phyloP scores from a whole-genome alignment of 1,140 invertebrate species.

The Drosophila tani region DNA sequence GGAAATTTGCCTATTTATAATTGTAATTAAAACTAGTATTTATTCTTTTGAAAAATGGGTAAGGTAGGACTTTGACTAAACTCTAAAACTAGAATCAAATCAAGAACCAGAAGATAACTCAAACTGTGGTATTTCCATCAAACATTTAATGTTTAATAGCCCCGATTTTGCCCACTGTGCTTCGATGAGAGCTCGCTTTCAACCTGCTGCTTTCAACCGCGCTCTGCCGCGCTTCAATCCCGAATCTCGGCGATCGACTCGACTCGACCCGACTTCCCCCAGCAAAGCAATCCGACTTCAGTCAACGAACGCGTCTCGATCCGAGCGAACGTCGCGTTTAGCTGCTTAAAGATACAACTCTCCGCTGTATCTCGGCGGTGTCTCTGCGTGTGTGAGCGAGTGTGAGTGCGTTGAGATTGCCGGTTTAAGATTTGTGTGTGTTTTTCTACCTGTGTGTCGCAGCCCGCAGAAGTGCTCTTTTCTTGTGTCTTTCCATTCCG shows the following conservation, averaged over 20 bases:
- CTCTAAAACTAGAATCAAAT: too few species aligned
- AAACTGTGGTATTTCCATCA: too few species aligned
- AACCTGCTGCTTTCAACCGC: constrained; percentile 74
- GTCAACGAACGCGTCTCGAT: constrained; percentile 76
- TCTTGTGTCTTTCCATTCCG: constrained; percentile 48
- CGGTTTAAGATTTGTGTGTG: constrained; percentile 74
- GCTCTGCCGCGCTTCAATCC: constrained; percentile 47
- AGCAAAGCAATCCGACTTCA: constrained; percentile 45
- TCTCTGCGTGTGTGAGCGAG: constrained; percentile 29
- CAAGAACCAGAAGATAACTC: background rate
- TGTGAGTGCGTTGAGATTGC: constrained; percentile 59
- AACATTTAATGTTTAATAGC: too few species aligned
- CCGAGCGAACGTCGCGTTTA: constrained; percentile 63
- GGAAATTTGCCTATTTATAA: background rate
- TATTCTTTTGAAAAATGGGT: too few species aligned
- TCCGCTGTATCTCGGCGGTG: constrained; percentile 23
- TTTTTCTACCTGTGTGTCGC: constrained; percentile 68
- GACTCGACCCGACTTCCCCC: constrained; percentile 17
- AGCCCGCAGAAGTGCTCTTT: constrained; percentile 50
- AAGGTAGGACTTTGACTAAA: too few species aligned
- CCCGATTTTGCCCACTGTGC: background rate
- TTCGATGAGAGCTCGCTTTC: constrained; percentile 43
- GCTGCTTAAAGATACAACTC: constrained; percentile 34
- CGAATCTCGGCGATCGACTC: constrained; percentile 66
- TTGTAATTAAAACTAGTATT: too few species aligned